Evolutionary conservation across 2,888 invertebrate genomes (phyloP), one percentile per base, ranked within the genome.

Genomic region (Leucophenga montana): DNA sequence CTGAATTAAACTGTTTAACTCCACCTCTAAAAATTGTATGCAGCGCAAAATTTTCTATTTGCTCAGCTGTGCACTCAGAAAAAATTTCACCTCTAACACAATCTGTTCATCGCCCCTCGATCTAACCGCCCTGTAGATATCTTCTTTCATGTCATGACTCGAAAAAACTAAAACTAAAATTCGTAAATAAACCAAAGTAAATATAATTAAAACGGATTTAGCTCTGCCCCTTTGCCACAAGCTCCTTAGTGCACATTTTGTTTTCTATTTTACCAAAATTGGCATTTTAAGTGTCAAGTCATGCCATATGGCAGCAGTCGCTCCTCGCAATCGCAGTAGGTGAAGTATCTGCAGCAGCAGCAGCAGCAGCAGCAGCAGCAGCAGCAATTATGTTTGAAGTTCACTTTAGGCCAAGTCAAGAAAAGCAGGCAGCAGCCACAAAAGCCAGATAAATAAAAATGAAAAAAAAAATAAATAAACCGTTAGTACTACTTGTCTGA

Each of bases 241-340:
- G 39, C 39, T 39, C 39, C 39, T 39, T 11, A n/a, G 5, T 39
- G 39, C 39, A 39, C 39, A 39, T 57, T 57, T 57, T 61, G 20
- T 20, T 62, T 62, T 64, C 27, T 64, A 27, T 48, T 64, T 64
- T 33, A 22, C 48, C 46, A 46, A 48, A 64, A 64, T 64, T 64
- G 62, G 62, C 48, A 27, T 64, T 64, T 48, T 39, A 33, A 64
- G 46, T 64, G 62, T 64, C 62, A 64, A 46, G 62, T 64, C 62
- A 64, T 48, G 62, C 62, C 62, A 64, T 64, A 64, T 46, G 62
- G 62, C 62, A 64, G 62, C 62, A 20, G 31, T 39, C 39, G 39
- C 11, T 39, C 11, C 39, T 39, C 39, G 39, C 8, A 39, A 39
- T 71, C 75, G 71, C 75, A 77, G 77, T 73, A 77, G 74, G 77